phyloP scores from a whole-genome alignment of 2,888 invertebrate genomes.

The Oxystoma pomonae region DNA sequence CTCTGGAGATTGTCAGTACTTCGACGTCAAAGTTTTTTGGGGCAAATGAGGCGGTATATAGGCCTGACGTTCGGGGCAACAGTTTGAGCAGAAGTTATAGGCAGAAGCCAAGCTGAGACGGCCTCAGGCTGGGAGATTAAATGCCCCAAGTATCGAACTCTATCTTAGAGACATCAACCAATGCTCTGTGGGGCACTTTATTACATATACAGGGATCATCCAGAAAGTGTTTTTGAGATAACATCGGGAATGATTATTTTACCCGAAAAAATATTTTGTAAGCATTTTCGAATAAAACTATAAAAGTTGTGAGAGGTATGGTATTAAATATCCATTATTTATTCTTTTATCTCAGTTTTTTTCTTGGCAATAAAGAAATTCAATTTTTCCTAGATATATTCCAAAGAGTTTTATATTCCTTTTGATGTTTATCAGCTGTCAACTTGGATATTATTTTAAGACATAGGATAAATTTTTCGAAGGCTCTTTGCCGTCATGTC shows the following conservation, averaged over 20 bases:
- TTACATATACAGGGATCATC: too few species aligned
- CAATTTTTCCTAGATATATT: neutral
- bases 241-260: too few species aligned
- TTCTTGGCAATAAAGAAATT: neutral
- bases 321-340: too few species aligned
- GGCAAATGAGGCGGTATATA: slow-evolving; percentile 17
- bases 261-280: too few species aligned
- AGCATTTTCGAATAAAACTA: too few species aligned
- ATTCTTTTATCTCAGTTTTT: neutral
- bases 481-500: neutral
- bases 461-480: neutral
- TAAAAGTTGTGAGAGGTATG: too few species aligned
- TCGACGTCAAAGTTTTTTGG: too few species aligned
- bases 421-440: neutral
- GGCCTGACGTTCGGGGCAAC: slow-evolving; percentile 11
- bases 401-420: neutral
- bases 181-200: too few species aligned
- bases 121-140: slow-evolving; percentile 10
- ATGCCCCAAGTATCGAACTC: slow-evolving; percentile 16
- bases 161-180: slow-evolving; percentile 6
- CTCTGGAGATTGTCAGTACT: too few species aligned
- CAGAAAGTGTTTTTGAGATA: too few species aligned
- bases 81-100: slow-evolving; percentile 22
- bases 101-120: slow-evolving; percentile 9
- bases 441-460: neutral